Evolutionary conservation across 2,888 invertebrate genomes (phyloP).

Genomic region (Marronus borbonicus): DNA sequence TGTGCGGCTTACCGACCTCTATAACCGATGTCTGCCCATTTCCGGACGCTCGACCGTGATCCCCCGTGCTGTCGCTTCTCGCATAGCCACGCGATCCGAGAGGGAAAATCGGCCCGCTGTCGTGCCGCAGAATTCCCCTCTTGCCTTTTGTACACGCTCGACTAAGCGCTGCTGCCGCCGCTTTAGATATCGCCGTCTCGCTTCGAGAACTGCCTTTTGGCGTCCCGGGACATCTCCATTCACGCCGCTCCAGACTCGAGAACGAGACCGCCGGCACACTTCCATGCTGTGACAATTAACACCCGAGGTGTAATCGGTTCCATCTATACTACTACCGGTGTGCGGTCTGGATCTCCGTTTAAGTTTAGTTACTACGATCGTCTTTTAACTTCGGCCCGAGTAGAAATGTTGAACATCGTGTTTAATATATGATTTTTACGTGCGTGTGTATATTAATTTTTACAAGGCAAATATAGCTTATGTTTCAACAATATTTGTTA

Average conservation of each 20-base stretch:
- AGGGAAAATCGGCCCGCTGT: slow-evolving; percentile 62
- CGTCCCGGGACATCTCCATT: slow-evolving; percentile 65
- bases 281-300: slow-evolving; percentile 61
- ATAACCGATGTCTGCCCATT: slow-evolving; percentile 68
- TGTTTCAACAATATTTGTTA: too few species aligned
- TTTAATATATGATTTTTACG: neutral
- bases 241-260: slow-evolving; percentile 57
- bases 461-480: too few species aligned
- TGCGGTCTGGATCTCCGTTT: slow-evolving; percentile 14
- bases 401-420: neutral
- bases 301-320: slow-evolving; percentile 57
- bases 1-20: slow-evolving; percentile 65
- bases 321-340: slow-evolving; percentile 24
- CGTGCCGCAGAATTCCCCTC: slow-evolving; percentile 35
- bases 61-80: slow-evolving; percentile 63
- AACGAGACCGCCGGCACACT: slow-evolving; percentile 47
- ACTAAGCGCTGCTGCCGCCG: slow-evolving; percentile 41
- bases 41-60: slow-evolving; percentile 61
- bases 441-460: too few species aligned
- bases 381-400: slow-evolving; percentile 35
- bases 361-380: slow-evolving; percentile 18
- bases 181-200: slow-evolving; percentile 57
- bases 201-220: slow-evolving; percentile 45
- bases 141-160: slow-evolving; percentile 40
- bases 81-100: slow-evolving; percentile 63